Base-by-base conservation (phyloP, 2,888 invertebrate species). In the Acleris sparsana region DNA sequence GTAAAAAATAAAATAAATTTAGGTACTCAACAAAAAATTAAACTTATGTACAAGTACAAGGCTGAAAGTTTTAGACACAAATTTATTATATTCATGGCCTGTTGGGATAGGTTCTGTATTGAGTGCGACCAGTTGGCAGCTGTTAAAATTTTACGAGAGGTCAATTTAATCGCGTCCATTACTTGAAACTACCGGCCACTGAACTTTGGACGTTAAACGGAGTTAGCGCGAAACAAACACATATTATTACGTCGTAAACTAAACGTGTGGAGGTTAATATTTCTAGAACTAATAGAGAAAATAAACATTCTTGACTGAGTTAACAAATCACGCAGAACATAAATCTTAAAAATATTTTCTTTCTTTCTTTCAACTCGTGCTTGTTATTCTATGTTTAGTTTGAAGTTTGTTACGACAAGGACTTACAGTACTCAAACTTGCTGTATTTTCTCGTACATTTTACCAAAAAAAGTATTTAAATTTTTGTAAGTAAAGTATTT, bases 111-210 rank as follows among this genome's bases (percentile, higher is more conserved):
- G 65, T 61, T 61, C 39, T 43, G 55, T 56, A 53, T 55, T 53
- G 43, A 16, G n/a, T 46, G 46, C 43, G 33, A 43, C 43, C 49
- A 49, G 22, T 55, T 60, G 49, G 43, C 49, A 64, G 60, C 33
- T 61, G 60, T 65, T 65, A 65, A 65, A 60, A 65, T 61, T 64
- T 65, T 61, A 65, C 55, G 65, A 61, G 60, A 61, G 65, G 65
- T 65, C 65, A 65, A 65, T 65, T 65, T 65, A 55, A 65, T 61
- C 60, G 56, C 51, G 29, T 44, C 60, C 22, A 65, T 60, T 61
- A 61, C 65, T 65, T 33, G 64, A 46, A 65, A 61, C 60, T 60
- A 55, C 51, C 55, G 55, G 60, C 44, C 55, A 65, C 49, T 56
- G 60, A 61, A 65, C 60, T 60, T 55, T 51, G 55, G 39, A 20